Conservation (phyloP, 2,113 vertebrate species). For the Cebidichthys violaceus region DNA sequence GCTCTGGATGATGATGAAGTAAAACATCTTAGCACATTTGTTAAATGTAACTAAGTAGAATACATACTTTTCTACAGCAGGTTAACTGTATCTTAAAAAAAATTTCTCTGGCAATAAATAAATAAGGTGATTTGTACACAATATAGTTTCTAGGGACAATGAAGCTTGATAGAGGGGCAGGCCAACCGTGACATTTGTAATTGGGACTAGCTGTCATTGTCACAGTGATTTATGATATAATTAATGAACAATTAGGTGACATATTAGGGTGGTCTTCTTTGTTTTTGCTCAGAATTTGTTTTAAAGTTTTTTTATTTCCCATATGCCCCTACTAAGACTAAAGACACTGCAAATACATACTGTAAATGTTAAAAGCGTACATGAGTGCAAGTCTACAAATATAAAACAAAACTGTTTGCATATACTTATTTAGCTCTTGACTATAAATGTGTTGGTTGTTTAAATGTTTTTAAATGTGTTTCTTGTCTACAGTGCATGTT, state of each 20-base stretch:
- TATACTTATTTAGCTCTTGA: background rate
- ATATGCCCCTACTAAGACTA: background rate
- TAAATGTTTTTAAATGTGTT: background rate
- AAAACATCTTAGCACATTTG: background rate
- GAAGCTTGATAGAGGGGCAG: constrained; percentile 60
- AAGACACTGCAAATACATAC: background rate
- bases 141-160: constrained; percentile 59
- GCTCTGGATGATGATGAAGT: background rate
- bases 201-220: constrained; percentile 87
- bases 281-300: constrained; percentile 52
- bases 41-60: background rate
- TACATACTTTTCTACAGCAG: background rate
- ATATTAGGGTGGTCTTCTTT: constrained; percentile 76
- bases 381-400: background rate
- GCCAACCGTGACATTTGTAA: constrained; percentile 78
- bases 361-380: background rate
- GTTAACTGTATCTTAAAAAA: background rate
- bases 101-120: constrained; percentile 27
- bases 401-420: too few species aligned
- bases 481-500: background rate
- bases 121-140: constrained; percentile 64
- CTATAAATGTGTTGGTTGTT: constrained; percentile 9
- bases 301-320: constrained; percentile 17
- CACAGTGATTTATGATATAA: constrained; percentile 91
- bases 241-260: constrained; percentile 91